These are phyloP conservation scores for Patella ulyssiponensis DNA, from an alignment of 2,888 invertebrate genomes.

Conservation along the genomic window DNA sequence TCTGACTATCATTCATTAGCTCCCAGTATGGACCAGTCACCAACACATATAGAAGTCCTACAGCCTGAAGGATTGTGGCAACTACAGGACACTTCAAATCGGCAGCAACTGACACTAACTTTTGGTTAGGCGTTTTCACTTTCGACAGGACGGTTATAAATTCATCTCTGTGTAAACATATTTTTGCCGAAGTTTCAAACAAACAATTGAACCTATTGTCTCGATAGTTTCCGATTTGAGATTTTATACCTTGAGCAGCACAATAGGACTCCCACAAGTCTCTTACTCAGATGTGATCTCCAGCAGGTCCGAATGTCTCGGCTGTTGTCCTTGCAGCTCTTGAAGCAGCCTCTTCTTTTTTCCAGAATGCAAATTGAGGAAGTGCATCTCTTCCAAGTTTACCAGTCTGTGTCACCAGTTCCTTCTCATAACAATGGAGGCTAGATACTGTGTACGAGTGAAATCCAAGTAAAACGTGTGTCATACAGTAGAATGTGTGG, in stretches of 20 bases:
- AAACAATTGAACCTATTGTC: slow-evolving; percentile 41
- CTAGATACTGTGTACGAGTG: slow-evolving; percentile 13
- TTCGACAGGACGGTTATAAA: slow-evolving; percentile 22
- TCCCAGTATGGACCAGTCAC: slow-evolving; percentile 42
- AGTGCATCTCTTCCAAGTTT: slow-evolving; percentile 34
- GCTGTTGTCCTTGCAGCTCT: slow-evolving; percentile 27
- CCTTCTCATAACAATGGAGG: slow-evolving; percentile 16
- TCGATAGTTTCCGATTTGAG: slow-evolving; percentile 35
- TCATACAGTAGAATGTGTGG: slow-evolving; percentile 34
- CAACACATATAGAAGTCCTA: slow-evolving; percentile 34
- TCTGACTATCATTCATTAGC: slow-evolving; percentile 18
- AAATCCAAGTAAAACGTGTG: slow-evolving; percentile 39
- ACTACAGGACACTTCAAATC: slow-evolving; percentile 28
- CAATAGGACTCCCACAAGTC: slow-evolving; percentile 41
- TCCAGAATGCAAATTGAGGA: slow-evolving; percentile 30
- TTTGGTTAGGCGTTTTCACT: slow-evolving; percentile 31
- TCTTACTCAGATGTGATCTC: slow-evolving; percentile 33
- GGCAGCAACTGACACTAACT: slow-evolving; percentile 29
- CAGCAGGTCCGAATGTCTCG: slow-evolving; percentile 32
- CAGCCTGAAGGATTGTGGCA: slow-evolving; percentile 27
- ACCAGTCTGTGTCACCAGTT: slow-evolving; percentile 12
- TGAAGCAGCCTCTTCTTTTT: slow-evolving; percentile 30
- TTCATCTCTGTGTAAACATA: slow-evolving; percentile 27
- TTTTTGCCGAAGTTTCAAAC: slow-evolving; percentile 36
- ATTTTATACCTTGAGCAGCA: slow-evolving; percentile 33